phyloP scores from a whole-genome alignment of 35 echinoderm and acorn worm genomes.

The Diadema setosum region DNA sequence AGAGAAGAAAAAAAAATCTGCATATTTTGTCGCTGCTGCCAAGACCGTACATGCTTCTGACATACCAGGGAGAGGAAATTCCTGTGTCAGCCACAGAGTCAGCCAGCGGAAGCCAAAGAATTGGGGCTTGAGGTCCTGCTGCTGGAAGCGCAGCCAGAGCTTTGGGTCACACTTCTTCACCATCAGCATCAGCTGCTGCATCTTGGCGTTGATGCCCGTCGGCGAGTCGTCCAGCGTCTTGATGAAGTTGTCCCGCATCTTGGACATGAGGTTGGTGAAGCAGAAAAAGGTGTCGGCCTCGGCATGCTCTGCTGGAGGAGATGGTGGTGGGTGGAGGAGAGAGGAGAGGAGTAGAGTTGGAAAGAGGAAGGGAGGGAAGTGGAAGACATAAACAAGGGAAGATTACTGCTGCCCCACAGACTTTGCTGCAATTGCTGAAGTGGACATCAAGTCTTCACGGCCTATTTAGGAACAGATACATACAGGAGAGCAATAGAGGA shows the following conservation, averaged over 20 bases:
- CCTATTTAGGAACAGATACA: no score
- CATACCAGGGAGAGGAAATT: constrained; percentile 63
- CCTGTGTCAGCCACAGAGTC: constrained; percentile 83
- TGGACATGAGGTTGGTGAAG: constrained; percentile 97
- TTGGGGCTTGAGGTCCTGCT: constrained; percentile 81
- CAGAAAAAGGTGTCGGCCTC: constrained; percentile 98
- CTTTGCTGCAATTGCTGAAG: no score
- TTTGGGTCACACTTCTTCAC: constrained; percentile 62
- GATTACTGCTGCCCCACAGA: no score
- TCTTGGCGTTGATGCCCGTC: constrained; percentile 88
- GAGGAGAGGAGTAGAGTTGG: not conserved
- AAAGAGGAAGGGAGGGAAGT: not conserved
- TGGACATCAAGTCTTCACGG: no score
- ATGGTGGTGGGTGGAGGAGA: not conserved
- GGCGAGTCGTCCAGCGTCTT: constrained; percentile 89
- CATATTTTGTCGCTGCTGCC: not conserved
- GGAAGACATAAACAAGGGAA: not conserved
- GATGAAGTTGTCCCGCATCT: constrained; percentile 96
- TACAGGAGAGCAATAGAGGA: no score
- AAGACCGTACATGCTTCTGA: not conserved
- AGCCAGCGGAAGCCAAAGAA: constrained; percentile 96
- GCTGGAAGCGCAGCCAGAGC: constrained; percentile 50
- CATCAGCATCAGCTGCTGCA: constrained; percentile 66
- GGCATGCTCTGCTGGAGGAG: constrained; percentile 63
- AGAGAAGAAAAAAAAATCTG: not conserved